Percentiles rank a stretch among this genome's conserved stretches.
These are phyloP conservation scores for Penaeus japonicus DNA, from an alignment of 1,140 invertebrate genomes.

Conservation along the genomic window DNA sequence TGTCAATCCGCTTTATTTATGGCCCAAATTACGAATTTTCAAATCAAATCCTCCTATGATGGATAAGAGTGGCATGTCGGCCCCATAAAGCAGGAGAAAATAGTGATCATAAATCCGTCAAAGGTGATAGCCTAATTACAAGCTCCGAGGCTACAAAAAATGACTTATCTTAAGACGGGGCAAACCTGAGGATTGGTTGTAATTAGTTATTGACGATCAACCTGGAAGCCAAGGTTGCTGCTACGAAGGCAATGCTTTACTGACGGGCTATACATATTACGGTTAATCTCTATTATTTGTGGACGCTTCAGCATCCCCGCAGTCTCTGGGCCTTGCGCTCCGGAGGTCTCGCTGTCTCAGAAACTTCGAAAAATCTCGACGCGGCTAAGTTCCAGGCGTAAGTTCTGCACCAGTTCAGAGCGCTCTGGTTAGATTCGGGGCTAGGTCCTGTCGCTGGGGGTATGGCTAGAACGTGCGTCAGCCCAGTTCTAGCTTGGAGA, in stretches of 20 bases:
- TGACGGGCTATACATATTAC: conserved; percentile 47
- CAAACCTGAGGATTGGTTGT: conserved; percentile 46
- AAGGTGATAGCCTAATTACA: conserved; percentile 52
- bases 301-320: conserved; percentile 1
- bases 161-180: conserved; percentile 35
- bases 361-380: not conserved
- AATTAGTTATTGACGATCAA: conserved; percentile 54
- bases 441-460: no score
- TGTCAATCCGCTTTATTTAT: conserved; percentile 51
- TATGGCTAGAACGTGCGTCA: no score
- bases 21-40: conserved; percentile 52
- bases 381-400: no score
- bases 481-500: no score
- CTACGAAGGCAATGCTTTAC: conserved; percentile 39
- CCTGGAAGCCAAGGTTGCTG: conserved; percentile 46
- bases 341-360: not conserved
- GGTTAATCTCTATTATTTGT: conserved; percentile 47
- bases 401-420: no score
- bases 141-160: conserved; percentile 42
- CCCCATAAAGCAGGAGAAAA: conserved; percentile 50
- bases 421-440: no score
- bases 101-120: conserved; percentile 54
- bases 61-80: conserved; percentile 53
- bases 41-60: conserved; percentile 50
- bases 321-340: not conserved